phyloP scores from a whole-genome alignment of 2,797 vertebrate species.

The Chromobotia macracanthus region DNA sequence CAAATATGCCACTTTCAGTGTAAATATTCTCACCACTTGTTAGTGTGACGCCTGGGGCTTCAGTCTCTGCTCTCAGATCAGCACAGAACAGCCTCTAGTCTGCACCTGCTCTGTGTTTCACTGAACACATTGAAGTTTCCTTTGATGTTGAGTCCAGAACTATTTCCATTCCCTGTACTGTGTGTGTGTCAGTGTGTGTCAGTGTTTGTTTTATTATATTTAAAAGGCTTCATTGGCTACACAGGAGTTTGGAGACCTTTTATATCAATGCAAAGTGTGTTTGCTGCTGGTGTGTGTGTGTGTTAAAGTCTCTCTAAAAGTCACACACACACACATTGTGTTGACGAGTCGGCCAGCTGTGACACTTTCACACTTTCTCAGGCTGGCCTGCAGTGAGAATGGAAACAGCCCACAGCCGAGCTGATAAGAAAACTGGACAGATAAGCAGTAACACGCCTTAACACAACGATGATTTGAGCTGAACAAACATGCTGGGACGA shows the following conservation, averaged over 20 bases:
- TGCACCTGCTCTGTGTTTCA: conserved; percentile 19
- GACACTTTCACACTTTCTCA: not conserved
- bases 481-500: too few relatives aligned
- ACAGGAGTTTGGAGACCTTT: not conserved
- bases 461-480: too few relatives aligned
- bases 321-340: not conserved
- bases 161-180: conserved; percentile 13
- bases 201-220: too few relatives aligned
- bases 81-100: not conserved
- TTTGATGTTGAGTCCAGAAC: not conserved
- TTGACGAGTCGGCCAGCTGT: not conserved
- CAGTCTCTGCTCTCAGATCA: conserved; percentile 21
- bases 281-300: not conserved
- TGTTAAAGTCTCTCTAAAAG: not conserved
- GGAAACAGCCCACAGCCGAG: too few relatives aligned
- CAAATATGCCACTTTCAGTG: too few relatives aligned
- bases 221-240: not conserved
- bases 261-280: not conserved
- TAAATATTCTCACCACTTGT: conserved; percentile 3
- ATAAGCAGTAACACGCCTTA: not conserved
- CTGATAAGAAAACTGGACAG: too few relatives aligned
- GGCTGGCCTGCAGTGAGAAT: too few relatives aligned
- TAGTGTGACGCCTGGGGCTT: not conserved
- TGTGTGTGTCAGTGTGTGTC: not conserved
- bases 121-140: conserved; percentile 7